phyloP scores from a whole-genome alignment of 53 echinoderm and acorn worm genomes.

The Luidia sarsii region DNA sequence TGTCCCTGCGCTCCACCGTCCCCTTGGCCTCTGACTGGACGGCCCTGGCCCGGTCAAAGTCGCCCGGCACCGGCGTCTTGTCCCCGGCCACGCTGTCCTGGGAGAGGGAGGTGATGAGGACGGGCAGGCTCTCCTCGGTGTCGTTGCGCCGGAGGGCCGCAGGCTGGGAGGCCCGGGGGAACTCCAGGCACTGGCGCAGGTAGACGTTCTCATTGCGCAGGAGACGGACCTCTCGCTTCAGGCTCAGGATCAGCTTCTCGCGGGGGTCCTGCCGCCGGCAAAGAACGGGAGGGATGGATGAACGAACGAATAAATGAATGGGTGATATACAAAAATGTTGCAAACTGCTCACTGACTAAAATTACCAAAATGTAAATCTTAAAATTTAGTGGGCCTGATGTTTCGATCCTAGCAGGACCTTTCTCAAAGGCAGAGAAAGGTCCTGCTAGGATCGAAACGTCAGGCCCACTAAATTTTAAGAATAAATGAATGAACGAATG shows the following conservation, averaged over 20 bases:
- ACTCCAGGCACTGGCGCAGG: conserved; percentile 77
- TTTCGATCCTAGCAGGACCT: too few relatives aligned
- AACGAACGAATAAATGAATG: too few relatives aligned
- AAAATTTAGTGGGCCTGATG: too few relatives aligned
- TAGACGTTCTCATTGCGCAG: conserved; percentile 93
- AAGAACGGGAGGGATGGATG: too few relatives aligned
- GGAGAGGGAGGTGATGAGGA: conserved; percentile 11
- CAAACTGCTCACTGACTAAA: too few relatives aligned
- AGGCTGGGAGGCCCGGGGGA: conserved; percentile 63
- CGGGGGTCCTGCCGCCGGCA: conserved; percentile 93
- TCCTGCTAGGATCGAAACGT: too few relatives aligned
- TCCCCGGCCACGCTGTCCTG: conserved; percentile 49
- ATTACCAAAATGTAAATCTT: too few relatives aligned
- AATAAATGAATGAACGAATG: too few relatives aligned
- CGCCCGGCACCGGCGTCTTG: conserved; percentile 62
- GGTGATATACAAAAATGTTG: too few relatives aligned
- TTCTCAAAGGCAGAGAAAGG: too few relatives aligned
- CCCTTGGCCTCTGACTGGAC: conserved; percentile 23
- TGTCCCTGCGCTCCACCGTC: conserved; percentile 51
- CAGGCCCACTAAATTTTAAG: too few relatives aligned
- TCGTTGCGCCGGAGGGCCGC: conserved; percentile 18
- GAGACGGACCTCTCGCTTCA: conserved; percentile 92
- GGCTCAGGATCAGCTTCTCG: conserved; percentile 88
- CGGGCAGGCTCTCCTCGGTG: conserved; percentile 33
- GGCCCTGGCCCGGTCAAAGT: conserved; percentile 24